These are phyloP conservation scores for Patella ulyssiponensis DNA, from an alignment of 2,888 invertebrate species.

Conservation along the genomic window DNA sequence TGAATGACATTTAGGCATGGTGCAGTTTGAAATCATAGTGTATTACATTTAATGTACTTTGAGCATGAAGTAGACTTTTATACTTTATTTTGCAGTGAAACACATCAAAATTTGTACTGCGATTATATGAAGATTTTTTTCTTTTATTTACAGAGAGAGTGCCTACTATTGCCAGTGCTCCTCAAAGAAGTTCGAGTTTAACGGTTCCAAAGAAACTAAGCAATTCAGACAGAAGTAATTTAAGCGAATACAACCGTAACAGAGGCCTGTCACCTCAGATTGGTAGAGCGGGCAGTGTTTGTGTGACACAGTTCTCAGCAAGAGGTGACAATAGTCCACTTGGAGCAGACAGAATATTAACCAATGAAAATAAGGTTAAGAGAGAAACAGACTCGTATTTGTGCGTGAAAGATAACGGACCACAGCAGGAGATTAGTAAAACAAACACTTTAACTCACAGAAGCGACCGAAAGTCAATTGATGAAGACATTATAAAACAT, in stretches of 20 bases:
- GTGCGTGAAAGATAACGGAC: background rate
- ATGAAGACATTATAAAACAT: background rate
- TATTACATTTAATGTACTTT: too few species aligned
- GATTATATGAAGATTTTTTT: background rate
- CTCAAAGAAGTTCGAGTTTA: background rate
- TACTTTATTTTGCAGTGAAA: too few species aligned
- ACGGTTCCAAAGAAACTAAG: background rate
- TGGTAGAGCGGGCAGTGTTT: background rate
- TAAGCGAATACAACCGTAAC: background rate
- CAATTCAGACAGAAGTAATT: too few species aligned
- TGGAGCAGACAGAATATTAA: background rate
- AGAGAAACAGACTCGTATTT: background rate
- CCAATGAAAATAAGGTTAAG: background rate
- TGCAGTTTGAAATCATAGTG: too few species aligned
- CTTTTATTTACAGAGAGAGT: background rate
- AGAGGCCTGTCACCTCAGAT: background rate
- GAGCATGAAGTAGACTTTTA: too few species aligned
- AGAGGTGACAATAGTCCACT: background rate
- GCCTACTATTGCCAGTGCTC: background rate
- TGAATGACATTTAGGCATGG: too few species aligned
- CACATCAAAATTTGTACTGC: too few species aligned
- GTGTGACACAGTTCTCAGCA: background rate
- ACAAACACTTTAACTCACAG: background rate
- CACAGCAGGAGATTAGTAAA: background rate
- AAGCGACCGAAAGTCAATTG: background rate